phyloP scores from a whole-genome alignment of 2,113 vertebrate species.

The Megaptera novaeangliae region DNA sequence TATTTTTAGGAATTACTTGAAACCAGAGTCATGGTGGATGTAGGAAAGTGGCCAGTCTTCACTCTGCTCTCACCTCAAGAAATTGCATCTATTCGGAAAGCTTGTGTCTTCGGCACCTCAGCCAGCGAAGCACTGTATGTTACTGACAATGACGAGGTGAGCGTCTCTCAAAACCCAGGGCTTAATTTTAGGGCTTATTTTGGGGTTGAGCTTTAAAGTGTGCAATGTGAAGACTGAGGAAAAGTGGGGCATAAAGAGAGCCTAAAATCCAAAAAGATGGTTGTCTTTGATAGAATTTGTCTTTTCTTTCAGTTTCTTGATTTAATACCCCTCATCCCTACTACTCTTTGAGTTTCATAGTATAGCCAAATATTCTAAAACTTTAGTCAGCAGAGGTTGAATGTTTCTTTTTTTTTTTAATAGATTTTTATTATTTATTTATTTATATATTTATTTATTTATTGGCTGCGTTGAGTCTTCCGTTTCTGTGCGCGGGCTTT shows the following conservation, averaged over 20 bases:
- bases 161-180: neutral
- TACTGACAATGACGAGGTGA: slow-evolving; percentile 91
- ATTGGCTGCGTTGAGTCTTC: too few species aligned
- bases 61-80: slow-evolving; percentile 91
- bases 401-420: neutral
- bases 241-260: neutral
- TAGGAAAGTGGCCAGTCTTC: slow-evolving; percentile 96
- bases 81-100: slow-evolving; percentile 87
- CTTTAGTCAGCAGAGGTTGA: neutral
- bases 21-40: slow-evolving; percentile 90
- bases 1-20: slow-evolving; percentile 58
- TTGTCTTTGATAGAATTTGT: neutral
- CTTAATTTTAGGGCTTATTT: neutral
- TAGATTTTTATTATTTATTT: too few species aligned
- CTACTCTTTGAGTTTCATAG: neutral
- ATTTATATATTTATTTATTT: too few species aligned
- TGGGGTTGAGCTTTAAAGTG: neutral
- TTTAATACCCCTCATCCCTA: neutral
- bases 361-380: neutral
- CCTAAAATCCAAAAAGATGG: neutral
- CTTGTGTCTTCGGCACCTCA: slow-evolving; percentile 93
- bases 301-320: neutral
- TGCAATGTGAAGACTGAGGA: neutral
- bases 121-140: slow-evolving; percentile 95
- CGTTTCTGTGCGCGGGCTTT: too few species aligned